These are phyloP conservation scores for Sapajus apella DNA, from an alignment of 2,113 vertebrate species.

Conservation along the genomic window DNA sequence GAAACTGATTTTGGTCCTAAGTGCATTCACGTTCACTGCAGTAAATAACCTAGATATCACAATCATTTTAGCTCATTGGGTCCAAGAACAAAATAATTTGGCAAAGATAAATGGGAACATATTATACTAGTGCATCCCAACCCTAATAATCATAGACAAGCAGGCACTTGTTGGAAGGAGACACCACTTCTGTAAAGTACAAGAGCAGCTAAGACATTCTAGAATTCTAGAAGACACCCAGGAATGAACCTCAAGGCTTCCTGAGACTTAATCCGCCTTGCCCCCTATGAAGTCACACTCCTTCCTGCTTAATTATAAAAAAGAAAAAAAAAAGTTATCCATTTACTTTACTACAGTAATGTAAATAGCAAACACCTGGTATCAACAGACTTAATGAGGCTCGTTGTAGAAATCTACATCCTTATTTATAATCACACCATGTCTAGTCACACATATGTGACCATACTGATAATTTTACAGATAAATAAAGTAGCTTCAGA, in stretches of 20 bases:
- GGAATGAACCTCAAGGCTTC: neutral
- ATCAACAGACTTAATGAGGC: neutral
- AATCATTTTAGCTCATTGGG: neutral
- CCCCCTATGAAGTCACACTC: neutral
- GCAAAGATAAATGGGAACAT: neutral
- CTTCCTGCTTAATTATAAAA: neutral
- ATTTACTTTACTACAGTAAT: neutral
- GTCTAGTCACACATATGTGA: neutral
- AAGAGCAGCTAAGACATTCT: neutral
- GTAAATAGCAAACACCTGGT: neutral
- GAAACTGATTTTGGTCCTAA: neutral
- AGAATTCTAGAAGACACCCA: slow-evolving; percentile 2
- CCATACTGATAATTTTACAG: neutral
- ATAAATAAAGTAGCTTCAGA: neutral
- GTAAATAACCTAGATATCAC: neutral
- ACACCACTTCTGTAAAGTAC: neutral
- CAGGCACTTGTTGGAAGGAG: neutral
- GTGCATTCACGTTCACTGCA: neutral
- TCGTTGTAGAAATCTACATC: neutral
- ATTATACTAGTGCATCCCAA: neutral
- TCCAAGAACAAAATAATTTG: slow-evolving; percentile 44
- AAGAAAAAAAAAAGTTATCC: neutral
- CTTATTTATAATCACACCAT: neutral
- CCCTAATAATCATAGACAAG: neutral
- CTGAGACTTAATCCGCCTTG: slow-evolving; percentile 18